A percentile compares a stretch with the other conserved stretches of the same genome.
Conservation (phyloP, 2,797 vertebrate species). For the Microcaecilia unicolor region DNA sequence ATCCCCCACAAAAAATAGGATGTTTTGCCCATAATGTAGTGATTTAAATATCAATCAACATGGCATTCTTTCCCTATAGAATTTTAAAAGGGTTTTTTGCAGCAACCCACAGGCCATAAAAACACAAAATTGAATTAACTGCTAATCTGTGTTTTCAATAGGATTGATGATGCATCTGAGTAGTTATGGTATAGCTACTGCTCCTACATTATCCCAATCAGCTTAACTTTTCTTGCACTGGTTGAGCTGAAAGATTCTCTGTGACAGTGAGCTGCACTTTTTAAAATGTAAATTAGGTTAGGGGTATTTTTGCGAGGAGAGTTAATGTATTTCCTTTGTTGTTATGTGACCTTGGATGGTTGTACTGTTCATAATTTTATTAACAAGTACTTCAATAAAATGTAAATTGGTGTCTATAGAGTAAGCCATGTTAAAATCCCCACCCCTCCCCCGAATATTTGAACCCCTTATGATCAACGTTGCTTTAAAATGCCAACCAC, state of each 20-base stretch:
- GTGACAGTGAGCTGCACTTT: too few species aligned
- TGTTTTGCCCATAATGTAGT: constrained; percentile 7
- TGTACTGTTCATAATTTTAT: too few species aligned
- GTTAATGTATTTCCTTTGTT: too few species aligned
- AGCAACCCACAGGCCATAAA: constrained; percentile 3
- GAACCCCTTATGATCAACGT: too few species aligned
- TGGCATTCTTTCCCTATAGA: not conserved
- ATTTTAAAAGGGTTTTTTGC: not conserved
- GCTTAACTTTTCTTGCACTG: not conserved
- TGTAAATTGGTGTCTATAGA: too few species aligned
- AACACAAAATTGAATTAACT: constrained; percentile 25
- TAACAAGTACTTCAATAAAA: too few species aligned
- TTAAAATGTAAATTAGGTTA: too few species aligned
- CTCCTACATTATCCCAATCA: constrained; percentile 7
- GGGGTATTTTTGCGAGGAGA: too few species aligned
- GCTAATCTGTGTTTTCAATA: constrained; percentile 16
- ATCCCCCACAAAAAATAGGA: constrained; percentile 1
- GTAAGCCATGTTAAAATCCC: too few species aligned
- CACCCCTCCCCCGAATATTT: too few species aligned
- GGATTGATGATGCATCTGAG: constrained; percentile 4
- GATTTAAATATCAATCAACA: not conserved
- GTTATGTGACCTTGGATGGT: too few species aligned
- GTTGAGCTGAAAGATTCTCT: constrained; percentile 13
- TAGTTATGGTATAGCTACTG: constrained; percentile 17
- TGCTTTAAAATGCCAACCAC: too few species aligned